Evolutionary conservation across 1,140 invertebrate species (phyloP).

Genomic region (Hestina assimilis): DNA sequence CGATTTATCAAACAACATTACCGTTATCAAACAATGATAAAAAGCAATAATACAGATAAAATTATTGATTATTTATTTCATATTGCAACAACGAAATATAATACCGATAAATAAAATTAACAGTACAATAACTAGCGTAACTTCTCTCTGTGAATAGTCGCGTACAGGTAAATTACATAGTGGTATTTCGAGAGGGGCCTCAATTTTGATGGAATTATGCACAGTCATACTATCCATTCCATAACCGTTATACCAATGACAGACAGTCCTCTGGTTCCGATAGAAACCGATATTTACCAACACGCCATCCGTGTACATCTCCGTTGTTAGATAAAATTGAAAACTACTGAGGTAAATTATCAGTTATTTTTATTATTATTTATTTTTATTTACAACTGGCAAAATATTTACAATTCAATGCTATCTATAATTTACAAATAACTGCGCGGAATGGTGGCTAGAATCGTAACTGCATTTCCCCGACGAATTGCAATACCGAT

Average conservation of each 20-base stretch:
- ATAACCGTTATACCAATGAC: conserved; percentile 64
- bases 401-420: no score
- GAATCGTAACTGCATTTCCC: no score
- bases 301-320: conserved; percentile 20
- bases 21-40: no score
- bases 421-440: no score
- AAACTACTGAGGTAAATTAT: conserved; percentile 19
- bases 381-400: no score
- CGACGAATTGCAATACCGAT: no score
- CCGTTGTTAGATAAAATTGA: conserved; percentile 23
- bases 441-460: no score
- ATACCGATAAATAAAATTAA: neutral
- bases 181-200: conserved; percentile 38
- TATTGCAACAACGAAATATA: neutral
- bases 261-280: conserved; percentile 28
- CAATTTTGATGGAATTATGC: conserved; percentile 66
- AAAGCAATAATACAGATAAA: no score
- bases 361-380: neutral
- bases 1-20: no score
- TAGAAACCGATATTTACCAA: conserved; percentile 24
- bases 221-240: conserved; percentile 66
- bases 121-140: neutral
- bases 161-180: conserved; percentile 44
- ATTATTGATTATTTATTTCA: no score
- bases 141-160: neutral